phyloP scores from a whole-genome alignment of 2,113 vertebrate genomes.

The Gasterosteus nipponicus region DNA sequence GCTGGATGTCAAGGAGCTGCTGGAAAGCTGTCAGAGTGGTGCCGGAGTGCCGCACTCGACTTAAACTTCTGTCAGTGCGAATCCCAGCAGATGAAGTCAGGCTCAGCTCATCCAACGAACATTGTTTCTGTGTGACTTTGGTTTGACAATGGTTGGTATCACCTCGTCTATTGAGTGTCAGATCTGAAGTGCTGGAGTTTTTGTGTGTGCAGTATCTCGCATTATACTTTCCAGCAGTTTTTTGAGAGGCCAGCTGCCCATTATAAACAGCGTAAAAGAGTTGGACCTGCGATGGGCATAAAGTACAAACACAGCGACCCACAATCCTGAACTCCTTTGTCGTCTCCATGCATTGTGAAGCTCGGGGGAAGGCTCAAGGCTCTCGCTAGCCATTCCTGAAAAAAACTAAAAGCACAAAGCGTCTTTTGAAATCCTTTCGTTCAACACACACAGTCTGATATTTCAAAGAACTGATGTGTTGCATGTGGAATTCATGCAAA shows the following conservation, averaged over 20 bases:
- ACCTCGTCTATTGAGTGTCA: constrained; percentile 4
- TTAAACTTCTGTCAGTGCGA: constrained; percentile 52
- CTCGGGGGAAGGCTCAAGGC: constrained; percentile 11
- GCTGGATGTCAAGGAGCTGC: constrained; percentile 53
- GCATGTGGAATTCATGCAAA: constrained; percentile 46
- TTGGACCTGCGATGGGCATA: not conserved
- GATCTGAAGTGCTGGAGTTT: constrained; percentile 8
- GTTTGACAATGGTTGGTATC: constrained; percentile 14
- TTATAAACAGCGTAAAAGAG: constrained; percentile 8
- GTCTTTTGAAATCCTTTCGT: constrained; percentile 27
- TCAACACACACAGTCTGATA: constrained; percentile 10
- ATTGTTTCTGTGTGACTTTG: constrained; percentile 1
- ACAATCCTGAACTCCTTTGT: constrained; percentile 19
- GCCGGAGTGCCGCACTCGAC: constrained; percentile 12
- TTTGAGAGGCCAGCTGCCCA: constrained; percentile 7
- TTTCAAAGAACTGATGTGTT: constrained; percentile 34
- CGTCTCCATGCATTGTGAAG: constrained; percentile 1
- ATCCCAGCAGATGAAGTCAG: constrained; percentile 46
- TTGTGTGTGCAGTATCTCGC: constrained; percentile 14
- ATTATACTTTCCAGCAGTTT: not conserved
- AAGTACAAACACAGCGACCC: constrained; percentile 24
- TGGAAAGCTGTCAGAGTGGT: constrained; percentile 60
- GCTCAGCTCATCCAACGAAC: constrained; percentile 29
- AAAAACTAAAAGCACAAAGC: constrained; percentile 17
- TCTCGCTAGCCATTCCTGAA: constrained; percentile 30